Evolutionary conservation across 53 echinoderm and acorn worm species (phyloP).

Genomic region (Holothuria scabra): DNA sequence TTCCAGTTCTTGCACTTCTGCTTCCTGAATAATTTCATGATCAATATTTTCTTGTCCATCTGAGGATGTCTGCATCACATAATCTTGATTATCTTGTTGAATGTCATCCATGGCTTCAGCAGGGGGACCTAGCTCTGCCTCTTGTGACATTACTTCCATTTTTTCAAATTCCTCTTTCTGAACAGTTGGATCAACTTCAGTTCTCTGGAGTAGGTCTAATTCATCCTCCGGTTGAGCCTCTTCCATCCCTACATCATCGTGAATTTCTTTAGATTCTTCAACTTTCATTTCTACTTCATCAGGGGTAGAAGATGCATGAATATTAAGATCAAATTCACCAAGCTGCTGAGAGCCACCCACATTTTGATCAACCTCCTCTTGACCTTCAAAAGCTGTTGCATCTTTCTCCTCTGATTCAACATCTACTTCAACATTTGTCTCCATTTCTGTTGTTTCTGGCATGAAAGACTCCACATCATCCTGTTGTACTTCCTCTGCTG

Average conservation of each 20-base stretch:
- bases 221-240: constrained; percentile 17
- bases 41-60: constrained; percentile 51
- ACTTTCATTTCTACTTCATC: constrained; percentile 51
- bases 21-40: constrained; percentile 32
- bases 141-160: constrained; percentile 35
- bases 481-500: constrained; percentile 9
- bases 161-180: constrained; percentile 25
- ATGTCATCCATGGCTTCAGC: constrained; percentile 9
- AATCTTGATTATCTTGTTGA: constrained; percentile 4
- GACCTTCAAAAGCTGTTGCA: constrained; percentile 1
- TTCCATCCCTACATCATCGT: constrained; percentile 1
- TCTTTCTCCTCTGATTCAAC: background rate
- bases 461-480: background rate
- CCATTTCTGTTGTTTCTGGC: background rate
- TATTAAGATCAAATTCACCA: too few species aligned
- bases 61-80: constrained; percentile 45
- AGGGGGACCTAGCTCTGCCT: constrained; percentile 31
- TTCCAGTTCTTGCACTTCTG: too few species aligned
- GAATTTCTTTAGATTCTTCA: constrained; percentile 32
- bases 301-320: constrained; percentile 45
- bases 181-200: background rate
- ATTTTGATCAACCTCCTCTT: background rate
- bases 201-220: background rate
- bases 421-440: constrained; percentile 28
- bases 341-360: background rate